phyloP scores from a whole-genome alignment of 2,888 invertebrate species.

The Ditylenchus weischeri region DNA sequence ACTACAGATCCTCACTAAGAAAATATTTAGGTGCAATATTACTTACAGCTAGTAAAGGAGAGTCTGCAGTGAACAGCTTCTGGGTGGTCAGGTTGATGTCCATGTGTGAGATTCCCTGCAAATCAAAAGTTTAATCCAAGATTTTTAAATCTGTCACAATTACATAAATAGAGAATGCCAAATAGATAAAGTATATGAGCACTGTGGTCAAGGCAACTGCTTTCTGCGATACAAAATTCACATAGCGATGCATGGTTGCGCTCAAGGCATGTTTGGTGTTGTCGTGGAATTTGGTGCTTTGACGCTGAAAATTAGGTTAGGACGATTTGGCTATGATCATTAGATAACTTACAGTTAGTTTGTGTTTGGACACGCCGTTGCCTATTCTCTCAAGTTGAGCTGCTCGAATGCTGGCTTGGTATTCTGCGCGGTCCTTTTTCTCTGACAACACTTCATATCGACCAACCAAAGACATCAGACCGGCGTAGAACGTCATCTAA shows the following conservation, averaged over 20 bases:
- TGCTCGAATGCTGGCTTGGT: constrained; percentile 32
- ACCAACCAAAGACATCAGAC: constrained; percentile 38
- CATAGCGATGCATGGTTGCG: constrained; percentile 41
- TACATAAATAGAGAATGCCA: constrained; percentile 50
- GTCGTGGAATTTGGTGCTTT: constrained; percentile 56
- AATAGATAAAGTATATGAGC: constrained; percentile 44
- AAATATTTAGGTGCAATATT: too few relatives aligned
- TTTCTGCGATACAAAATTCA: constrained; percentile 38
- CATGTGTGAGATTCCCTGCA: constrained; percentile 53
- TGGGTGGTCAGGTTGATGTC: constrained; percentile 54
- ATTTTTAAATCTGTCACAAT: too few relatives aligned
- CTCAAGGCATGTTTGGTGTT: constrained; percentile 52
- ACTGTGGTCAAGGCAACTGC: constrained; percentile 46
- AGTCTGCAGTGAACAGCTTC: constrained; percentile 53
- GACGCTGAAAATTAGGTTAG: constrained; percentile 37
- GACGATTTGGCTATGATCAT: background rate
- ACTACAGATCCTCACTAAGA: too few relatives aligned
- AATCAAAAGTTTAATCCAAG: background rate
- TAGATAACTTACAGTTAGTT: background rate
- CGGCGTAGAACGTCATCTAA: constrained; percentile 55
- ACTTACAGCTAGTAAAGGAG: constrained; percentile 45
- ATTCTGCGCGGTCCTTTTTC: constrained; percentile 23
- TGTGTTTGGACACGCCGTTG: too few relatives aligned
- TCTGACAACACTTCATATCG: constrained; percentile 49
- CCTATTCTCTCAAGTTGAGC: constrained; percentile 11